Evolutionary conservation across 2,113 vertebrate species (phyloP).

Genomic region (Salminus brasiliensis): DNA sequence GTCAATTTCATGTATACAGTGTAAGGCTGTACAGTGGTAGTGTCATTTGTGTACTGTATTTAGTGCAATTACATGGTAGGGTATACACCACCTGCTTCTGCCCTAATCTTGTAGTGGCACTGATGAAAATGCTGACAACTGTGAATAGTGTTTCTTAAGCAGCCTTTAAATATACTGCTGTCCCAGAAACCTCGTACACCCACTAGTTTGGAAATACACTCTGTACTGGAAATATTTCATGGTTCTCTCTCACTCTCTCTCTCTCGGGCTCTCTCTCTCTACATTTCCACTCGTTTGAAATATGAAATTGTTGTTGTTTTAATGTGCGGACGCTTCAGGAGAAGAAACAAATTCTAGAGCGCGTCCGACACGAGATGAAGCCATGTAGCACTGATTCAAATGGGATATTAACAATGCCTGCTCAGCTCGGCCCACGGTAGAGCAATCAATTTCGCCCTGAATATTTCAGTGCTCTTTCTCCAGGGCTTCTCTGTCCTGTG

Average conservation of each 20-base stretch:
- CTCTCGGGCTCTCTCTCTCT: not conserved
- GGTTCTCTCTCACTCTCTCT: slow-evolving; percentile 6
- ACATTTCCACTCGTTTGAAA: slow-evolving; percentile 28
- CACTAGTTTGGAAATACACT: slow-evolving; percentile 23
- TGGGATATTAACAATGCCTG: slow-evolving; percentile 55
- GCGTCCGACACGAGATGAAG: slow-evolving; percentile 44
- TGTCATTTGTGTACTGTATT: not conserved
- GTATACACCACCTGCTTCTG: not conserved
- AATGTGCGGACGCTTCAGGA: slow-evolving; percentile 26
- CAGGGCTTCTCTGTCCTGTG: slow-evolving; percentile 40
- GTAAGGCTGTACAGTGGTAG: not conserved
- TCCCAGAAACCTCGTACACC: slow-evolving; percentile 52
- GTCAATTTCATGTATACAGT: not conserved
- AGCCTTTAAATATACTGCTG: slow-evolving; percentile 21
- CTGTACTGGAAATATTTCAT: slow-evolving; percentile 14
- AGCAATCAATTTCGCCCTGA: slow-evolving; percentile 59
- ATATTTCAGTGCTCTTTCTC: slow-evolving; percentile 57
- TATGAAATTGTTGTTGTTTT: slow-evolving; percentile 39
- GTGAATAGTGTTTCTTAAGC: slow-evolving; percentile 30
- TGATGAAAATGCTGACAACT: slow-evolving; percentile 43
- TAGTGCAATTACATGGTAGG: not conserved
- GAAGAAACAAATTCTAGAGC: slow-evolving; percentile 36
- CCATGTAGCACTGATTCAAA: slow-evolving; percentile 57
- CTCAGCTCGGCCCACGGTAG: slow-evolving; percentile 40
- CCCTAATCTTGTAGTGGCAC: slow-evolving; percentile 15